Conservation (phyloP, 2,113 vertebrate genomes). For the Bothrops jararaca region DNA sequence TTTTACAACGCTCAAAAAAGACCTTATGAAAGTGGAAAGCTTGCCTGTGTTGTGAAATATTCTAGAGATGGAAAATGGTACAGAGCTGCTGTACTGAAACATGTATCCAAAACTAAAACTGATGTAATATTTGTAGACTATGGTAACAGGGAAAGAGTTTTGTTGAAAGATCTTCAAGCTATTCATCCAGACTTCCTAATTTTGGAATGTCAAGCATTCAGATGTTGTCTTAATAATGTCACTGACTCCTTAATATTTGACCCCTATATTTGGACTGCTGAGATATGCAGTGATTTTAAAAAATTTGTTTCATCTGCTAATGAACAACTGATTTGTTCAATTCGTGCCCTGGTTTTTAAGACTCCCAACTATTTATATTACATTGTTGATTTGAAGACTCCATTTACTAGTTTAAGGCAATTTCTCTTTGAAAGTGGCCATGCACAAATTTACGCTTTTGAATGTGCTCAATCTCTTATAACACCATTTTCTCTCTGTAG, state of each 20-base stretch:
- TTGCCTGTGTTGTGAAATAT: constrained; percentile 76
- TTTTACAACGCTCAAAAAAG: constrained; percentile 71
- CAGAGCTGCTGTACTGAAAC: constrained; percentile 71
- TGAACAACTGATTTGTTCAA: constrained; percentile 69
- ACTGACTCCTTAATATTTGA: constrained; percentile 58
- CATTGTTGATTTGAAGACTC: constrained; percentile 77
- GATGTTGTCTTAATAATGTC: constrained; percentile 74
- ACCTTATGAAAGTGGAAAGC: constrained; percentile 67
- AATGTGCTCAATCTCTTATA: constrained; percentile 44
- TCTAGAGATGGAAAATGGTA: constrained; percentile 77
- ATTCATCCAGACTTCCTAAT: constrained; percentile 72
- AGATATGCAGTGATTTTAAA: constrained; percentile 60
- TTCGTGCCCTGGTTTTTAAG: constrained; percentile 68
- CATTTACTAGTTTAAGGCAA: constrained; percentile 58
- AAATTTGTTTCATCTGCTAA: constrained; percentile 61
- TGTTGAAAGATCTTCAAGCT: constrained; percentile 69
- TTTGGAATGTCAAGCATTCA: constrained; percentile 82
- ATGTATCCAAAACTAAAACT: constrained; percentile 47
- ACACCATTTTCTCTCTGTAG: constrained; percentile 68
- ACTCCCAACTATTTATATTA: constrained; percentile 66
- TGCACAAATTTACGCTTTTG: constrained; percentile 24
- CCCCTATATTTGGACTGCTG: constrained; percentile 59
- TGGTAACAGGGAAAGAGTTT: constrained; percentile 71
- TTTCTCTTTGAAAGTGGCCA: constrained; percentile 64
- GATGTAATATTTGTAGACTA: constrained; percentile 81